A percentile compares a stretch with the other conserved stretches of the same genome.
These are phyloP conservation scores for Odontophorus gujanensis DNA, from an alignment of 2,113 vertebrate species.

Conservation along the genomic window DNA sequence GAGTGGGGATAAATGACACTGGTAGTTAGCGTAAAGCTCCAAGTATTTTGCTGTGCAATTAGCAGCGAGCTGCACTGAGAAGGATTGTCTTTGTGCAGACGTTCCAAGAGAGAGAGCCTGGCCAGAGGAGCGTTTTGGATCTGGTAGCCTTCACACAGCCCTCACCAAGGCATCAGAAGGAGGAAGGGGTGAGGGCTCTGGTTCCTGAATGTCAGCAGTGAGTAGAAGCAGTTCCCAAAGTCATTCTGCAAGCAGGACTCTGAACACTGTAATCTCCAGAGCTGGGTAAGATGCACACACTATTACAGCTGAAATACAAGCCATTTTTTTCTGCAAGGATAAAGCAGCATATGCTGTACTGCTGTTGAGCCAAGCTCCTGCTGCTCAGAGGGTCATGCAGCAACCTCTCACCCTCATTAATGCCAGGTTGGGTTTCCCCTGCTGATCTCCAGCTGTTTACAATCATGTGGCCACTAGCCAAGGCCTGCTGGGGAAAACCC, in stretches of 20 bases:
- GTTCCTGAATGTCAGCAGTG: not conserved
- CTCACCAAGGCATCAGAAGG: not conserved
- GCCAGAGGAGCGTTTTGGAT: not conserved
- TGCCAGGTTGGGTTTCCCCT: not conserved
- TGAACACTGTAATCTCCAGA: not conserved
- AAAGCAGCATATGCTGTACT: not conserved
- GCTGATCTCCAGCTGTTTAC: not conserved
- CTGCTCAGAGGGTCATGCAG: not conserved
- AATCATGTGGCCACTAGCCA: constrained; percentile 6
- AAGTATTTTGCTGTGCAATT: not conserved
- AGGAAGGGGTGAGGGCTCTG: not conserved
- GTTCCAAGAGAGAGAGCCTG: not conserved
- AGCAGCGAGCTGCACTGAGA: not conserved
- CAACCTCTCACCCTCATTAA: constrained; percentile 11
- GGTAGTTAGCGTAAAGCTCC: not conserved
- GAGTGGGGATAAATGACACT: not conserved
- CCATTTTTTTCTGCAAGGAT: not conserved
- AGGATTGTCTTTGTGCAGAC: not conserved
- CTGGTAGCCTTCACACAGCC: not conserved
- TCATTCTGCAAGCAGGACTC: not conserved
- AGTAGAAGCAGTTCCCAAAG: not conserved
- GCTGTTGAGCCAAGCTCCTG: not conserved
- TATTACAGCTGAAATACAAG: not conserved
- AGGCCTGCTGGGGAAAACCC: constrained; percentile 48
- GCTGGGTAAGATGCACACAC: not conserved